Evolutionary conservation across 2,888 invertebrate genomes (phyloP), one percentile per base, ranked within the genome.

Genomic region (Pogonocherus hispidulus): DNA sequence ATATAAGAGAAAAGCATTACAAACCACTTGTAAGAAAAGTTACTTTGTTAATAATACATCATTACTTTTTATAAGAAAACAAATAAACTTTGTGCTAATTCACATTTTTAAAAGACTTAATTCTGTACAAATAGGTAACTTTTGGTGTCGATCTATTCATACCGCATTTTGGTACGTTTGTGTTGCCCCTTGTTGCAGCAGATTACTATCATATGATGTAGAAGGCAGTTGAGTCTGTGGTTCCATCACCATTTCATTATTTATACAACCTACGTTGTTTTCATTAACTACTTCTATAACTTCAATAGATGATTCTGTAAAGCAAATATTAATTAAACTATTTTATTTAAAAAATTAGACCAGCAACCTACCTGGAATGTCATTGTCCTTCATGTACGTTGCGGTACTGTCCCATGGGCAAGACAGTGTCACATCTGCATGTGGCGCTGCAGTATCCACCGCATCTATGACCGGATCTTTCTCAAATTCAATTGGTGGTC

Each of bases 381-480:
- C 11, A 55, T 55, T 55, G n/a, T 55, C 55, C 35, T 27, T 35
- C 35, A 55, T 55, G 32, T 55, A 35, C 19, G 55, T 55, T 4
- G 35, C 35, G 32, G 55, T 55, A 35, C 35, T 55, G 41, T 66
- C 60, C 60, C 66, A 66, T 59, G 41, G 46, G 35, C 65, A 65
- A 27, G 37, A 11, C 11, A 11, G 37, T 11, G 37, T 37, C 37
- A 37, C 37, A 37, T 64, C 56, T 56, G 47, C 56, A 56, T 64
- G 35, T 56, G 55, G 64, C 14, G 64, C 64, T 52, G 64, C 64
- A 27, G 62, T 32, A 51, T 49, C 59, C 51, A 66, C 66, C 4
- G 59, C 66, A 16, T 66, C 57, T 51, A 66, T 66, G 16, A 66
- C 52, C 5, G 66, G 60, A 23, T 66, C 66, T 37, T 52, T 35